Base-by-base conservation (phyloP, 2,797 vertebrate genomes). In the Taeniopygia guttata region DNA sequence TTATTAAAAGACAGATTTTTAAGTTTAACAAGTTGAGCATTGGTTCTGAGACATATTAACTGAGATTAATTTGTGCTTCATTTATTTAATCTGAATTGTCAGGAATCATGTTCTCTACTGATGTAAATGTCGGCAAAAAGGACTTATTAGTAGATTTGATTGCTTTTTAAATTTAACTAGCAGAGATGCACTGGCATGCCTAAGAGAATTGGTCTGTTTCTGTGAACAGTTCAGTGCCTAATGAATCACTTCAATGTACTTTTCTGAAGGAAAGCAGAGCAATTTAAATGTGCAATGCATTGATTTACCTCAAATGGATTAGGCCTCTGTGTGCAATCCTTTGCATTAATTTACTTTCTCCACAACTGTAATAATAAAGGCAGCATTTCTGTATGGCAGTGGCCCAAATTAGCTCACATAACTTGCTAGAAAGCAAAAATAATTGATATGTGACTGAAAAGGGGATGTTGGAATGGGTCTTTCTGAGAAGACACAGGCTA, bases 161-260 rank as follows among this genome's bases (percentile, higher is more conserved):
- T 98, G 97, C 97, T 98, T 98, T 98, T 98, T 96, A 97, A 97
- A 97, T 98, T 97, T 98, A 97, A 96, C 96, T 96, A 97, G 96
- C 93, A 74, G 95, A 97, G 96, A 96, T 97, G 95, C 96, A 91
- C 83, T 95, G 96, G 95, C 92, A 94, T 96, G 96, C 95, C 94
- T 97, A 84, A 77, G 97, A 98, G 96, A 97, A 97, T 94, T 95
- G 96, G 63, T 94, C 93, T 96, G 87, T 96, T 97, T 97, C 96
- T 95, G 92, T 93, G 97, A 97, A 95, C 92, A 96, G 96, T 96
- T 97, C 95, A 94, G 91, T 95, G 95, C 89, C 94, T 97, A 97
- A 97, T 98, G 97, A 98, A 97, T 97, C 97, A 98, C 97, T 97
- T 97, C 95, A 96, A 96, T 97, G 91, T 95, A 97, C 96, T 98